Evolutionary conservation across 2,888 invertebrate genomes (phyloP).

Genomic region (Pristionchus mayeri): DNA sequence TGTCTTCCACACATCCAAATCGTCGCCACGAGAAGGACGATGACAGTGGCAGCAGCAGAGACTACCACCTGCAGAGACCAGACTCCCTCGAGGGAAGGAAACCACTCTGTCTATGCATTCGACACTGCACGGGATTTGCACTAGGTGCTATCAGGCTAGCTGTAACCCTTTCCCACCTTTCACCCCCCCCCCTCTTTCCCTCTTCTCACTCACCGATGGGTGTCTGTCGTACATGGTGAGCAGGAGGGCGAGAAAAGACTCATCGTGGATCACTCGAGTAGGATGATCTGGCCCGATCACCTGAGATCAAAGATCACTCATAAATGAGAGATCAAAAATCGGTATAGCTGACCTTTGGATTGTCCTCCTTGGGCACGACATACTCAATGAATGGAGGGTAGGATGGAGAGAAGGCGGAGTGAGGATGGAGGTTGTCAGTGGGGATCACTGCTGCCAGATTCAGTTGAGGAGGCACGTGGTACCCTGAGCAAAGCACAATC

Average conservation of each 20-base stretch:
- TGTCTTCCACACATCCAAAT: slow-evolving; percentile 69
- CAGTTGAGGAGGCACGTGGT: slow-evolving; percentile 65
- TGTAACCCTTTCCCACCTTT: not conserved
- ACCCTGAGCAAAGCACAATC: slow-evolving; percentile 58
- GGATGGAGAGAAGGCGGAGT: not conserved
- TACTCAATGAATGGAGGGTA: slow-evolving; percentile 43
- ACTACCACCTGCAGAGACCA: slow-evolving; percentile 19
- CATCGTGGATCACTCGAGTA: not conserved
- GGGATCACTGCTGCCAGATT: slow-evolving; percentile 57
- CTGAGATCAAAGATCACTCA: slow-evolving; percentile 9
- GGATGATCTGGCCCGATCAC: slow-evolving; percentile 17
- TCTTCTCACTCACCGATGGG: not conserved
- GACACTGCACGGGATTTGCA: not conserved
- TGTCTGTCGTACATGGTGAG: slow-evolving; percentile 17
- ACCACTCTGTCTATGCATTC: not conserved
- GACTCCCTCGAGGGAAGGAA: not conserved
- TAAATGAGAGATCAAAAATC: not conserved
- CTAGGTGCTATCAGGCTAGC: not conserved
- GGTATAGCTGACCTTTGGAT: not conserved
- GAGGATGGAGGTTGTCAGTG: slow-evolving; percentile 8
- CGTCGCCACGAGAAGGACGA: slow-evolving; percentile 58
- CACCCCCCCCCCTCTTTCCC: not conserved
- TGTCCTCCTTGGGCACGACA: not conserved
- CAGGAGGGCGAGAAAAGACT: not conserved
- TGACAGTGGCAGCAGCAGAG: slow-evolving; percentile 50